Conservation (phyloP, 53 echinoderm and acorn worm genomes). For the Apostichopus leukothele region DNA sequence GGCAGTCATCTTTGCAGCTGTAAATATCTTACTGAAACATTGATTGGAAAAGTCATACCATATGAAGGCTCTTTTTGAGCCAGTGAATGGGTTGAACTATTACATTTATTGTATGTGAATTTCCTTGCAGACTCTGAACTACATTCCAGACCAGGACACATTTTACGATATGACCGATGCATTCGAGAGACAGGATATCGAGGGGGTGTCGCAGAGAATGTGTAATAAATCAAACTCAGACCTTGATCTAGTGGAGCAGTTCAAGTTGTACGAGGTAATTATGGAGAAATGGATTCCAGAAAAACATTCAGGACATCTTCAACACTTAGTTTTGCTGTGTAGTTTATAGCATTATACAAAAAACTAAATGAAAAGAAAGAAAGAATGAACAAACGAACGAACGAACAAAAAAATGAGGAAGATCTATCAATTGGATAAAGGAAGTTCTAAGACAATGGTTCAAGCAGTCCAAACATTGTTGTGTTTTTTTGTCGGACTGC, state of each 20-base stretch:
- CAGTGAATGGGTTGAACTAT: neutral
- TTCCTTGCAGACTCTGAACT: conserved; percentile 69
- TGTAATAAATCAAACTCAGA: conserved; percentile 71
- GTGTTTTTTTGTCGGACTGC: too few relatives aligned
- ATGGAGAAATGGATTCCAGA: neutral
- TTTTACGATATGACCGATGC: conserved; percentile 97
- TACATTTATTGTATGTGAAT: neutral
- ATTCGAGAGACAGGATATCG: conserved; percentile 83
- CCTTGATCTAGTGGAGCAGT: conserved; percentile 93
- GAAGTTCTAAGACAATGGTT: too few relatives aligned
- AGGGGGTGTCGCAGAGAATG: conserved; percentile 66
- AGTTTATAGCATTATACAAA: neutral
- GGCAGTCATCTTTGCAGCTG: too few relatives aligned
- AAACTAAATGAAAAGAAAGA: neutral
- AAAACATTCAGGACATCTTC: neutral
- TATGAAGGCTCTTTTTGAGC: too few relatives aligned
- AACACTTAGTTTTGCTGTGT: neutral
- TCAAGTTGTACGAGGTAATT: conserved; percentile 91
- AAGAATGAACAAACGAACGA: too few relatives aligned
- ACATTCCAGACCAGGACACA: conserved; percentile 96
- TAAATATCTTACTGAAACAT: neutral
- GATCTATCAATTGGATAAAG: too few relatives aligned
- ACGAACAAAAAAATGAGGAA: too few relatives aligned
- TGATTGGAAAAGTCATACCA: neutral
- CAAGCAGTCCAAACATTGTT: too few relatives aligned